Conservation (phyloP, 2,888 invertebrate genomes). For the Steinernema carpocapsae region DNA sequence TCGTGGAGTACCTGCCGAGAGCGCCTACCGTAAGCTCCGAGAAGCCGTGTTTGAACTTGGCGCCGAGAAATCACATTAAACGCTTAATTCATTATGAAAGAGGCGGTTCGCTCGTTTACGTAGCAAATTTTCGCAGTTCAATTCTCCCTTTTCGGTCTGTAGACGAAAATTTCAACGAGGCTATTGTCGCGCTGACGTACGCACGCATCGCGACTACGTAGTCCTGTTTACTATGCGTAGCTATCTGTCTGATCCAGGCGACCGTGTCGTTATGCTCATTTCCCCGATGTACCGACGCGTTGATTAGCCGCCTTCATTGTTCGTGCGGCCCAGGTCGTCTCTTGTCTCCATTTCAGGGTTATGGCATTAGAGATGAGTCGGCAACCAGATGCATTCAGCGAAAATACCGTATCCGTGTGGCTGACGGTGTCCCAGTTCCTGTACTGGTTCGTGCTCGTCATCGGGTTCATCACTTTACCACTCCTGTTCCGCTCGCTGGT, state of each 20-base stretch:
- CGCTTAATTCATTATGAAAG: slow-evolving; percentile 9
- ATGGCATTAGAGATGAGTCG: slow-evolving; percentile 26
- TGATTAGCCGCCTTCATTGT: too few relatives aligned
- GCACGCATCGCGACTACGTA: too few relatives aligned
- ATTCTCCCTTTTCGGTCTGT: neutral
- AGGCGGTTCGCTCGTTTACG: slow-evolving; percentile 22
- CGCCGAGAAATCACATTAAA: neutral
- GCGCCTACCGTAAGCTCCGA: neutral
- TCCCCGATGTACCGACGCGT: too few relatives aligned
- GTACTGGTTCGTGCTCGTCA: slow-evolving; percentile 47
- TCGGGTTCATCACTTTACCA: slow-evolving; percentile 49
- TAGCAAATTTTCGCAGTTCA: neutral
- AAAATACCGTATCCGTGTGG: slow-evolving; percentile 41
- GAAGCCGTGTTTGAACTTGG: neutral
- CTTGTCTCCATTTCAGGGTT: neutral
- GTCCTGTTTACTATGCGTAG: too few relatives aligned
- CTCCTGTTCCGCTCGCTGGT: slow-evolving; percentile 43
- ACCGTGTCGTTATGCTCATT: too few relatives aligned
- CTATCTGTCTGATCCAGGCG: too few relatives aligned
- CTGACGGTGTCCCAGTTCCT: slow-evolving; percentile 46
- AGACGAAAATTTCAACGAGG: neutral
- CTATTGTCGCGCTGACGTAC: neutral
- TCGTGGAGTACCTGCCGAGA: too few relatives aligned
- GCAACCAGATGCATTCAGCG: slow-evolving; percentile 15
- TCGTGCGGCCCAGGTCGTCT: too few relatives aligned